These are phyloP conservation scores for Anoncus sp. DNA, from an alignment of 2,888 invertebrate species.

Conservation along the genomic window DNA sequence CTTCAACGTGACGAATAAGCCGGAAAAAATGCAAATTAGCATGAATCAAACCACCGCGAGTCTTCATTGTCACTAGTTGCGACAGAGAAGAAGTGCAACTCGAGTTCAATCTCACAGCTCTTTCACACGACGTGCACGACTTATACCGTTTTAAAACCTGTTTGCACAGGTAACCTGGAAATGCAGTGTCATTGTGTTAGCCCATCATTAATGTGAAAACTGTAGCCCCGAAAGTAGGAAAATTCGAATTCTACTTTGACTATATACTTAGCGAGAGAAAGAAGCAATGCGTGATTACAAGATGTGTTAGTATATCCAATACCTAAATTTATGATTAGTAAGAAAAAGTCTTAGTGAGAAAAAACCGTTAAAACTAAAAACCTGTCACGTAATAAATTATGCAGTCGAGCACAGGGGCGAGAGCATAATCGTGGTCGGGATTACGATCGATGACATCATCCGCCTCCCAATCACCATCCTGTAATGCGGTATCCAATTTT, in stretches of 20 bases:
- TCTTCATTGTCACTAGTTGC: conserved; percentile 37
- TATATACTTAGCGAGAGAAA: background rate
- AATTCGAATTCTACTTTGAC: conserved; percentile 1
- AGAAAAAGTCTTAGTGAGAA: conserved; percentile 6
- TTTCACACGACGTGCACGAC: conserved; percentile 15
- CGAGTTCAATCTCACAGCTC: too few relatives aligned
- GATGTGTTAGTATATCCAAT: background rate
- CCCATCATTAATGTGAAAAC: background rate
- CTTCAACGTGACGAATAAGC: too few relatives aligned
- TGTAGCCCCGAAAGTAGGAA: background rate
- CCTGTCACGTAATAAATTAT: conserved; percentile 48
- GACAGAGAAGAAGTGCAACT: conserved; percentile 1
- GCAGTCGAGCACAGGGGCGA: conserved; percentile 30
- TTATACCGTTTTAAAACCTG: conserved; percentile 30
- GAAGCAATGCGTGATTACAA: background rate
- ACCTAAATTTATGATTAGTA: background rate
- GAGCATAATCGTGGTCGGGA: too few relatives aligned
- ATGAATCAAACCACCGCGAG: conserved; percentile 33
- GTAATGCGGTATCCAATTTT: too few relatives aligned
- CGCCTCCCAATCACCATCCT: too few relatives aligned
- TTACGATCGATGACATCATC: too few relatives aligned
- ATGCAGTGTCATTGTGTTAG: background rate
- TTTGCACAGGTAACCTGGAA: conserved; percentile 34
- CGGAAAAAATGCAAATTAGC: too few relatives aligned
- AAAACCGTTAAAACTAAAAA: too few relatives aligned